These are phyloP conservation scores for Xenentodon cancila DNA, from an alignment of 2,797 vertebrate species.

Conservation along the genomic window DNA sequence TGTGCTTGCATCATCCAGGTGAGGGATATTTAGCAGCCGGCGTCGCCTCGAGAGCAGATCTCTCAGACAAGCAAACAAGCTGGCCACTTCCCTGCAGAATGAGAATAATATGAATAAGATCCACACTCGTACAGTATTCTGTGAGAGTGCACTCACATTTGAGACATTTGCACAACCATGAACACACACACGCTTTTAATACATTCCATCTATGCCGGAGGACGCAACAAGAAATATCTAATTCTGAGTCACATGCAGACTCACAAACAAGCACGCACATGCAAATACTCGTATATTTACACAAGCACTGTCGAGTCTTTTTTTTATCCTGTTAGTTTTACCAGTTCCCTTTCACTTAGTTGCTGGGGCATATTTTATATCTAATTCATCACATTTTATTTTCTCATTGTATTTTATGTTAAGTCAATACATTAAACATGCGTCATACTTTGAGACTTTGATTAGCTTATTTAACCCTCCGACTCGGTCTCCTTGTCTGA, in stretches of 20 bases:
- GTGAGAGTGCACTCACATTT: constrained; percentile 9
- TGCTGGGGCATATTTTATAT: constrained; percentile 39
- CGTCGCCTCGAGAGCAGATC: constrained; percentile 53
- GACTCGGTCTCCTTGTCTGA: constrained; percentile 41
- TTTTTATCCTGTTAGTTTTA: constrained; percentile 17
- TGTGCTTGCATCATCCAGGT: constrained; percentile 69
- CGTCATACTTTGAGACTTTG: not conserved
- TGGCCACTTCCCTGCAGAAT: constrained; percentile 56
- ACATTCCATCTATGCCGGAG: constrained; percentile 47
- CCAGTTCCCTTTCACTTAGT: constrained; percentile 37
- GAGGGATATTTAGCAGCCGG: constrained; percentile 68
- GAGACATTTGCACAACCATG: constrained; percentile 6
- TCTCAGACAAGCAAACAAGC: constrained; percentile 56
- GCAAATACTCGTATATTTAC: constrained; percentile 12
- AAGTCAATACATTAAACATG: not conserved
- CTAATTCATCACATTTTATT: constrained; percentile 7
- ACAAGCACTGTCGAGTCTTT: constrained; percentile 1
- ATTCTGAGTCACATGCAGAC: constrained; percentile 62
- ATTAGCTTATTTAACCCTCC: constrained; percentile 10
- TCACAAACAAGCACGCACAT: constrained; percentile 33
- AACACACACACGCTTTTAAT: constrained; percentile 14
- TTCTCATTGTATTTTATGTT: too few species aligned
- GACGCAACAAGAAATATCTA: constrained; percentile 64
- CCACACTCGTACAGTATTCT: constrained; percentile 53
- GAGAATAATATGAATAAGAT: constrained; percentile 62